These are phyloP conservation scores for Scaptomyza montana DNA, from an alignment of 1,140 invertebrate genomes.

Conservation along the genomic window DNA sequence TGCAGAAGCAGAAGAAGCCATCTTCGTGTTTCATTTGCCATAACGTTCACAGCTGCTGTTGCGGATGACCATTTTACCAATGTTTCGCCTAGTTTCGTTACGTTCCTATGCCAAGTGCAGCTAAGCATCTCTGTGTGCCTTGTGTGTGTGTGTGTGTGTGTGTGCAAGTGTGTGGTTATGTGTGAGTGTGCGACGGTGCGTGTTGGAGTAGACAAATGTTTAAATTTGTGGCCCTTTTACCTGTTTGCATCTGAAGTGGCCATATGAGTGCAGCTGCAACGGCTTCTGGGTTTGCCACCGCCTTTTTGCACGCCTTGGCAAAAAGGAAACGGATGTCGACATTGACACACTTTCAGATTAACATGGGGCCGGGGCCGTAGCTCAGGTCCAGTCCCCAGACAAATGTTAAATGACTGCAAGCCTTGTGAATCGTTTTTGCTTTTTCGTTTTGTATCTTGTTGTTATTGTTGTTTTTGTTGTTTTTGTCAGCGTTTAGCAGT, in stretches of 20 bases:
- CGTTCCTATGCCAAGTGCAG: constrained; percentile 12
- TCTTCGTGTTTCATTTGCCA: constrained; percentile 55
- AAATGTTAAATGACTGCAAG: constrained; percentile 66
- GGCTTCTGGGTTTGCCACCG: neutral
- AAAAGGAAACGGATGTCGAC: constrained; percentile 75
- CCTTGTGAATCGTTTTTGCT: constrained; percentile 49
- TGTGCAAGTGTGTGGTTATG: constrained; percentile 15
- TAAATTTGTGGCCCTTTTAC: constrained; percentile 78
- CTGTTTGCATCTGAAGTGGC: constrained; percentile 80
- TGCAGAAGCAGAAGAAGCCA: constrained; percentile 13
- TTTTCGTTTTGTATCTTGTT: constrained; percentile 25
- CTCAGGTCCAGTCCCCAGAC: constrained; percentile 36
- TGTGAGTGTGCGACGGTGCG: constrained; percentile 57
- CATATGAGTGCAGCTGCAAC: constrained; percentile 34
- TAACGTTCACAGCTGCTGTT: constrained; percentile 40
- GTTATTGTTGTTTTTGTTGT: constrained; percentile 16
- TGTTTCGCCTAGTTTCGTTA: constrained; percentile 56
- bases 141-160: constrained; percentile 18
- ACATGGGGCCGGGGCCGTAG: constrained; percentile 45
- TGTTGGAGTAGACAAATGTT: constrained; percentile 80
- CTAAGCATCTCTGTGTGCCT: constrained; percentile 12
- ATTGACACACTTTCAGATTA: constrained; percentile 79
- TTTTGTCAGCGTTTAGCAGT: constrained; percentile 71
- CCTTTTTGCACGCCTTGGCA: constrained; percentile 17
- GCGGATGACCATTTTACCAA: constrained; percentile 82